phyloP scores from a whole-genome alignment of 1,140 invertebrate genomes.

The Batillaria attramentaria region DNA sequence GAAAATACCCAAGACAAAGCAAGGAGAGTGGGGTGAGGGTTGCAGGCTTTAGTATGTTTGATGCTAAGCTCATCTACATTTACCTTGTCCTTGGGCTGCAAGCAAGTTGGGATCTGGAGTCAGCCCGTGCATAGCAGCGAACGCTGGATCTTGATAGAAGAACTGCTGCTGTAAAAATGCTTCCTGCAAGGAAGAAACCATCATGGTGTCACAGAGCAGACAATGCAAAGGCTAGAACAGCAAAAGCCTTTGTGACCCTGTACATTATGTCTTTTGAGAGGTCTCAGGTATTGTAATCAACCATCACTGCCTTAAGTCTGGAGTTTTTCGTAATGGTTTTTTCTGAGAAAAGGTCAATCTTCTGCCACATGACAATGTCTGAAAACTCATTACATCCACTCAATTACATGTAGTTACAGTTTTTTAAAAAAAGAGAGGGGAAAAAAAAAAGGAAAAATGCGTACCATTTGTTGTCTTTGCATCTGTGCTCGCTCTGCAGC shows the following conservation, averaged over 20 bases:
- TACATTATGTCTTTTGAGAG: background rate
- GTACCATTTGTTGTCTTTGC: slow-evolving; percentile 46
- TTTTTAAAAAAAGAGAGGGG: background rate
- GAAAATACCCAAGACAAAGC: background rate
- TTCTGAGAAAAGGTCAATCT: too few relatives aligned
- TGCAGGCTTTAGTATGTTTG: too few relatives aligned
- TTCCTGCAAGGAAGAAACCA: slow-evolving; percentile 26
- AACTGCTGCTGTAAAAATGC: slow-evolving; percentile 15
- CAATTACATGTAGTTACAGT: background rate
- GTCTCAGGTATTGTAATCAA: background rate
- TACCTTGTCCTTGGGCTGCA: slow-evolving; percentile 20
- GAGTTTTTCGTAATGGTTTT: too few relatives aligned
- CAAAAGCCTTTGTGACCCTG: too few relatives aligned
- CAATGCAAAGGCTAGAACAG: too few relatives aligned
- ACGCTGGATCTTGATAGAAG: slow-evolving; percentile 26
- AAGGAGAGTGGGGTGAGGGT: too few relatives aligned
- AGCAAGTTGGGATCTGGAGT: slow-evolving; percentile 6
- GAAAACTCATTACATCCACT: background rate
- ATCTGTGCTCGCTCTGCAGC: slow-evolving; percentile 57
- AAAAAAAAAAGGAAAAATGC: background rate
- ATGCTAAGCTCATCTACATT: too few relatives aligned
- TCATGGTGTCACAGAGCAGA: too few relatives aligned
- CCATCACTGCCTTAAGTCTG: too few relatives aligned
- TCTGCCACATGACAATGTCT: too few relatives aligned
- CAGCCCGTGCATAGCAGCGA: slow-evolving; percentile 6